A percentile compares a stretch with the other conserved stretches of the same genome.
Evolutionary conservation across 2,888 invertebrate species (phyloP).

Genomic region (Papilio elwesi): DNA sequence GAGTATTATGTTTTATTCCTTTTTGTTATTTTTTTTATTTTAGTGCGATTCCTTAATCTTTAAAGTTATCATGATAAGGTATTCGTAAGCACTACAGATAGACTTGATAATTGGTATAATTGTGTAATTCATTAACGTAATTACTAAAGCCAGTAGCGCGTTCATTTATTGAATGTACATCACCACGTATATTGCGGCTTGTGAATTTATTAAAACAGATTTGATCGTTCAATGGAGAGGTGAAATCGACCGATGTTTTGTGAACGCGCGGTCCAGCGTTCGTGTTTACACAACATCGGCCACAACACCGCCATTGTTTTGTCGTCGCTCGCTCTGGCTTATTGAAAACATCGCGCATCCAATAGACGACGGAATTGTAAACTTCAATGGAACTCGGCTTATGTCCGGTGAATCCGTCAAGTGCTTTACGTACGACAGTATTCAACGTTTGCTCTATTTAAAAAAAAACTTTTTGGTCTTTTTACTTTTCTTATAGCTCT

Average conservation of each 20-base stretch:
- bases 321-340: slow-evolving; percentile 22
- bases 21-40: background rate
- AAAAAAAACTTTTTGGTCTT: slow-evolving; percentile 7
- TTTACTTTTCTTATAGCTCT: slow-evolving; percentile 13
- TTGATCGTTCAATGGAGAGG: slow-evolving; percentile 23
- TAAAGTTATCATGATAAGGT: slow-evolving; percentile 9
- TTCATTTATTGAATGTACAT: slow-evolving; percentile 16
- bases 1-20: background rate
- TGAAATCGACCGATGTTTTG: slow-evolving; percentile 31
- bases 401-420: slow-evolving; percentile 41
- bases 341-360: slow-evolving; percentile 37
- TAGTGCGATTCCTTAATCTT: background rate
- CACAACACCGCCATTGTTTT: slow-evolving; percentile 37
- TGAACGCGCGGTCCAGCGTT: slow-evolving; percentile 26
- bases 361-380: slow-evolving; percentile 37
- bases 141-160: background rate
- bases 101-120: background rate
- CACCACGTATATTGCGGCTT: slow-evolving; percentile 13
- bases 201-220: slow-evolving; percentile 32
- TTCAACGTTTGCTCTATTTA: slow-evolving; percentile 26
- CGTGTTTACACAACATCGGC: slow-evolving; percentile 36
- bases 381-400: slow-evolving; percentile 38
- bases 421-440: slow-evolving; percentile 34
- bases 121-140: background rate
- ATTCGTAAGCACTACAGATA: slow-evolving; percentile 1